phyloP scores from a whole-genome alignment of 2,797 vertebrate species.

The Pipistrellus pygmaeus region DNA sequence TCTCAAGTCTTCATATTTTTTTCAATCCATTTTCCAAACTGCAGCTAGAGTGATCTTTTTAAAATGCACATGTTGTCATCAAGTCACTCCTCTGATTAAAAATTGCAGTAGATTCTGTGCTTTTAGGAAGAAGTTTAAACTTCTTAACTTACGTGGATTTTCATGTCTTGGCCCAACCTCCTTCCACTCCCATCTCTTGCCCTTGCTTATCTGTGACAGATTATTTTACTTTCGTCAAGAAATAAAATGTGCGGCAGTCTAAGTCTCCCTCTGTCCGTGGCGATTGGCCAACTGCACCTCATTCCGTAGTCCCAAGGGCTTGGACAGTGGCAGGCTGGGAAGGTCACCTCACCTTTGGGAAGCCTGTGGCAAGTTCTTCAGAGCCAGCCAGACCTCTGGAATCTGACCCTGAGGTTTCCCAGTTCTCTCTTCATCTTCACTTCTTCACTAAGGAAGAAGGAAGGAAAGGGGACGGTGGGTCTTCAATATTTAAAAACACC shows the following conservation, averaged over 20 bases:
- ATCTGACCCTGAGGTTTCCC: not conserved
- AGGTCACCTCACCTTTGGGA: not conserved
- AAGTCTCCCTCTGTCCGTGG: not conserved
- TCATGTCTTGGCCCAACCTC: not conserved
- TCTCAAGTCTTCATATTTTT: not conserved
- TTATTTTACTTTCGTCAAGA: slow-evolving; percentile 33
- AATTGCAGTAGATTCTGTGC: not conserved
- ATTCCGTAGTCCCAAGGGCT: too few species aligned
- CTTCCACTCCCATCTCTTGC: not conserved
- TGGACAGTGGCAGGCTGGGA: not conserved
- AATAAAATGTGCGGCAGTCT: not conserved
- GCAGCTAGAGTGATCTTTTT: not conserved
- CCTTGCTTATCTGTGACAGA: not conserved
- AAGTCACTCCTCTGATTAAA: not conserved
- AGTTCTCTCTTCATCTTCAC: not conserved
- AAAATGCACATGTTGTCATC: not conserved
- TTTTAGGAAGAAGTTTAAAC: not conserved
- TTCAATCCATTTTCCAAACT: not conserved
- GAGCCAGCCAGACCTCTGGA: not conserved
- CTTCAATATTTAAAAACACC: slow-evolving; percentile 20
- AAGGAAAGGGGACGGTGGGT: not conserved
- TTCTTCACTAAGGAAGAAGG: not conserved
- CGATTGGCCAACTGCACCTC: not conserved
- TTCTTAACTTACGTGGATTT: not conserved
- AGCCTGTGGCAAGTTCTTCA: not conserved